Conservation (phyloP, 2,113 vertebrate species). For the Suricata suricatta region DNA sequence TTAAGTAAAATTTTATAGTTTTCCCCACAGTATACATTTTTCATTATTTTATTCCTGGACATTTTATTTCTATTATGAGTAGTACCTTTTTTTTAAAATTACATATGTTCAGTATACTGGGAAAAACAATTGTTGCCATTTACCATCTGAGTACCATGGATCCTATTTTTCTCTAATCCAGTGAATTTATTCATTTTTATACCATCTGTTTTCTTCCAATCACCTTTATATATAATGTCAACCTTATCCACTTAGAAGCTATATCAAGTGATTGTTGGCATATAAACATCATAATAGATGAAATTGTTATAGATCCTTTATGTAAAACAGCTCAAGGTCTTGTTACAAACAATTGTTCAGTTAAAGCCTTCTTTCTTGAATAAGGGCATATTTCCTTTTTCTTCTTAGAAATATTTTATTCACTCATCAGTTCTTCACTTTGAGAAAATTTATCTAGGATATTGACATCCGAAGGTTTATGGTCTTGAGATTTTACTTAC, state of each 20-base stretch:
- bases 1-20: neutral
- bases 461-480: neutral
- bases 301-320: neutral
- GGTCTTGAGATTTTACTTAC: neutral
- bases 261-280: neutral
- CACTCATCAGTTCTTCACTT: neutral
- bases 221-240: neutral
- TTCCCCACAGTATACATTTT: neutral
- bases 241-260: neutral
- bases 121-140: neutral
- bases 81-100: neutral
- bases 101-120: neutral
- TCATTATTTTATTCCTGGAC: neutral
- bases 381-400: neutral
- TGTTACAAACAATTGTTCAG: neutral
- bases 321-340: neutral
- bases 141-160: neutral
- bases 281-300: neutral
- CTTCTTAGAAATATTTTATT: neutral
- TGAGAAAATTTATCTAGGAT: neutral
- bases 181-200: neutral
- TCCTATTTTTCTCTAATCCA: neutral
- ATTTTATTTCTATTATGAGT: slow-evolving; percentile 18
- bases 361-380: neutral
- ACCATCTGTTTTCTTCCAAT: neutral